Conservation (phyloP, 2,113 vertebrate genomes). For the Chloropsis cyanopogon region DNA sequence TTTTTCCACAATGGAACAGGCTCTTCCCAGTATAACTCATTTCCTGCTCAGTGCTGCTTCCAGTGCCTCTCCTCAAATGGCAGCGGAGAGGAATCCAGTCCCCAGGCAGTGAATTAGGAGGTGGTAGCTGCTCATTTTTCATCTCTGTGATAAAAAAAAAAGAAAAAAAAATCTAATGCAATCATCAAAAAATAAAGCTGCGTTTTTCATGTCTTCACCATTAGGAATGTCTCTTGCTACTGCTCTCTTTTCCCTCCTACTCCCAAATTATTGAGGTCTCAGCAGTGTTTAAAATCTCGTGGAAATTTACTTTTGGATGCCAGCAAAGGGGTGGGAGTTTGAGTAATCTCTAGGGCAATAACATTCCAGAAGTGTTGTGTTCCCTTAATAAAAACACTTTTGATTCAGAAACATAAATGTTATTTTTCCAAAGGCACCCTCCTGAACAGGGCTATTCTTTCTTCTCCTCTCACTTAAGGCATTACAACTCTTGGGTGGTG, state of each 20-base stretch:
- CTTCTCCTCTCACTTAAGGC: neutral
- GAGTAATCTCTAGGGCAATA: neutral
- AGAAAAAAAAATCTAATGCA: conserved; percentile 45
- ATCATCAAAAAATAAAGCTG: conserved; percentile 62
- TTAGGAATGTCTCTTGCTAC: conserved; percentile 23
- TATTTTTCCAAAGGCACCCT: conserved; percentile 29
- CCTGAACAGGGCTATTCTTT: neutral
- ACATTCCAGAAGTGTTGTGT: neutral
- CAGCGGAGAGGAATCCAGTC: neutral
- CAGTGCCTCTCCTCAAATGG: neutral
- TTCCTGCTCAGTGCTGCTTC: neutral
- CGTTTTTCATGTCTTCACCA: conserved; percentile 29
- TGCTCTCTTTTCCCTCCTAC: neutral
- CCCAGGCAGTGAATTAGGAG: conserved; percentile 11
- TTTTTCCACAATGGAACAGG: neutral
- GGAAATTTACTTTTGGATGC: conserved; percentile 9
- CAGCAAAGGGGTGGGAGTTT: conserved; percentile 1
- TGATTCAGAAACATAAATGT: conserved; percentile 17
- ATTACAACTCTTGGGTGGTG: neutral
- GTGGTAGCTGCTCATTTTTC: conserved; percentile 33
- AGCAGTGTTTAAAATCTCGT: conserved; percentile 16
- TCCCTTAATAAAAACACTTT: conserved; percentile 34
- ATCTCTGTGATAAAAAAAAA: conserved; percentile 33
- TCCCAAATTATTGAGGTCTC: conserved; percentile 24
- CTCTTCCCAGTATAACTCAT: neutral